These are phyloP conservation scores for Elachura formosa DNA, from an alignment of 2,113 vertebrate genomes.

Conservation along the genomic window DNA sequence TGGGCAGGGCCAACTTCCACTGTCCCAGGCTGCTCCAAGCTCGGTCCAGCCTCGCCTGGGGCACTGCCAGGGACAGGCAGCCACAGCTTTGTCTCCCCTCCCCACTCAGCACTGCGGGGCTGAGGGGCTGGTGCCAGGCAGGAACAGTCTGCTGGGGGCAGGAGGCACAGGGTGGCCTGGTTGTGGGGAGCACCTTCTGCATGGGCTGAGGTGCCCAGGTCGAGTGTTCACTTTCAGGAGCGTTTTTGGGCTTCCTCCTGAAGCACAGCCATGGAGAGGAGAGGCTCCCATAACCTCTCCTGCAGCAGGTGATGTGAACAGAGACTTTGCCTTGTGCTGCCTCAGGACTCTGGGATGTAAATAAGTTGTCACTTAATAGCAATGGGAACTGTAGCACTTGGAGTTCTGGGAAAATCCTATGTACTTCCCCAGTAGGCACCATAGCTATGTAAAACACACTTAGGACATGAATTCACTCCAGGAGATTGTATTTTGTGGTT, in stretches of 20 bases:
- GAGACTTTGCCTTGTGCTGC: neutral
- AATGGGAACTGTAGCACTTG: neutral
- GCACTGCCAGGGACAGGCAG: neutral
- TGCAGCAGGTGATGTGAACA: neutral
- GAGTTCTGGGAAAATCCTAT: neutral
- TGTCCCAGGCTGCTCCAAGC: neutral
- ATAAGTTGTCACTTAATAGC: neutral
- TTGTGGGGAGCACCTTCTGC: neutral
- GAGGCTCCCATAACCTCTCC: neutral
- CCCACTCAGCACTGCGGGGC: neutral
- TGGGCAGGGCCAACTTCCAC: neutral
- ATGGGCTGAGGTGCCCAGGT: neutral
- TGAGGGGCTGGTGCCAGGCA: neutral
- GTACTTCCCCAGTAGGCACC: neutral
- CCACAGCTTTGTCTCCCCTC: neutral
- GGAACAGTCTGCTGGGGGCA: neutral
- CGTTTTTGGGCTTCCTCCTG: neutral
- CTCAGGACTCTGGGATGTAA: neutral
- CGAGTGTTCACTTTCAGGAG: neutral
- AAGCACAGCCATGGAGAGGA: neutral
- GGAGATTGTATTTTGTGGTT: neutral
- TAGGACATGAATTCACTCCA: neutral
- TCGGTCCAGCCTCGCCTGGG: fast-evolving
- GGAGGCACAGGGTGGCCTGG: neutral
- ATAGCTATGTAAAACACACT: neutral